Base-by-base conservation (phyloP, 2,797 vertebrate species). In the Vespertilio murinus region DNA sequence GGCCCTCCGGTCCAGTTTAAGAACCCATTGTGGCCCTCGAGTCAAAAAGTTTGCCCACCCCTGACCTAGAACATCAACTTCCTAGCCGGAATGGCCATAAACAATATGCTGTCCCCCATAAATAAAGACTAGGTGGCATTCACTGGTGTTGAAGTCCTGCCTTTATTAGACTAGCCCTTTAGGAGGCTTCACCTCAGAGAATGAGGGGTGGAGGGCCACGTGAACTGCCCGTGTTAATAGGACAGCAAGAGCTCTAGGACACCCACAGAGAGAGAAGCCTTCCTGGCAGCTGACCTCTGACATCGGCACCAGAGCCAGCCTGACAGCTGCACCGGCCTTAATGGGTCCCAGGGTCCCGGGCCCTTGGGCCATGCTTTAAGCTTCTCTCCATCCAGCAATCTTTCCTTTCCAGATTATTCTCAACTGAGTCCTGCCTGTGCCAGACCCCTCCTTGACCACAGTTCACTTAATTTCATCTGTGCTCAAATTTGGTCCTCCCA, bases 11-110 rank as follows among this genome's bases (percentile, higher is more conserved):
- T n/a, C n/a, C n/a, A n/a, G n/a, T n/a, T n/a, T n/a, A n/a, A n/a
- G n/a, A n/a, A n/a, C n/a, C n/a, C n/a, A n/a, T n/a, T n/a, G n/a
- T n/a, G n/a, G n/a, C n/a, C n/a, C n/a, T n/a, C n/a, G n/a, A n/a
- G n/a, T n/a, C n/a, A n/a, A n/a, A n/a, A n/a, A n/a, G n/a, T n/a
- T n/a, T n/a, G n/a, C n/a, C n/a, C n/a, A n/a, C n/a, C n/a, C n/a
- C n/a, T 23, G 20, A 52, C 30, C 30, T 30, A 14, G 11, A 77
- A 17, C 18, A 30, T 25, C 28, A 7, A 3, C 17, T 75, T 77
- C 65, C 13, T 30, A 20, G 2, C 10, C 10, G 2, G 0, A 25
- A 28, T 3, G 9, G 7, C 20, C n/a, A 45, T 2, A 22, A 54
- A 40, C 30, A 69, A 28, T 40, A 47, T 45, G n/a, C 2, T 6